A percentile compares a stretch with the other conserved stretches of the same genome.
These are phyloP conservation scores for Rhyzopertha dominica DNA, from an alignment of 1,140 invertebrate species.

Conservation along the genomic window DNA sequence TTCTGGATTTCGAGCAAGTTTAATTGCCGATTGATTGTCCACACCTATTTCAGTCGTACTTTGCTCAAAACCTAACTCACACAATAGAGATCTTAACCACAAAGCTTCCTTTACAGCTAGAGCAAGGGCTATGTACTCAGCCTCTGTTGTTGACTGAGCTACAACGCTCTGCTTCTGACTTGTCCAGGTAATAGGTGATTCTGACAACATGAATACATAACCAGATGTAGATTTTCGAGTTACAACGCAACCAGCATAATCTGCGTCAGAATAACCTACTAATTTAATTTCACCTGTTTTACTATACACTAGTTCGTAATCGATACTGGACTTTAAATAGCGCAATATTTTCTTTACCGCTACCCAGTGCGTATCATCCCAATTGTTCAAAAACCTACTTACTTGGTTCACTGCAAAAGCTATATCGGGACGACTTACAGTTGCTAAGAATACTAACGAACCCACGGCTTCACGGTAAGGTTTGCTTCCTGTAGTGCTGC, in stretches of 20 bases:
- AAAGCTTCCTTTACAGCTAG: constrained; percentile 34
- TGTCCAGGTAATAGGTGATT: constrained; percentile 40
- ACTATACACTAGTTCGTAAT: constrained; percentile 30
- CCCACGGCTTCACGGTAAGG: constrained; percentile 42
- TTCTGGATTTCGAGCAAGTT: constrained; percentile 33
- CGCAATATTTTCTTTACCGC: constrained; percentile 40
- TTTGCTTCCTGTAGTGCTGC: too few species aligned
- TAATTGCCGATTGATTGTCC: constrained; percentile 37
- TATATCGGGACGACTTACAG: constrained; percentile 44
- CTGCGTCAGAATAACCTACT: constrained; percentile 37
- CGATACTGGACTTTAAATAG: constrained; percentile 45
- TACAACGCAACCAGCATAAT: constrained; percentile 37
- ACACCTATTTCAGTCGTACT: constrained; percentile 10
- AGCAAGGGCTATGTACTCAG: constrained; percentile 40
- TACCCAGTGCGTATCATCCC: constrained; percentile 31
- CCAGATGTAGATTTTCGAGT: constrained; percentile 39
- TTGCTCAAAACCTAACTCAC: constrained; percentile 17
- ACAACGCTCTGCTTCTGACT: constrained; percentile 38
- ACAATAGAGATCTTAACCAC: constrained; percentile 24
- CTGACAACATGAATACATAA: constrained; percentile 37
- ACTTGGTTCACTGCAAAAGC: constrained; percentile 39
- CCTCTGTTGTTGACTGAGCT: constrained; percentile 43
- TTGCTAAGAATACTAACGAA: constrained; percentile 40
- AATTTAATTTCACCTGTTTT: constrained; percentile 9
- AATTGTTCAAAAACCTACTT: constrained; percentile 29